These are phyloP conservation scores for Ochropleura leucogaster DNA, from an alignment of 2,888 invertebrate species.

Conservation along the genomic window DNA sequence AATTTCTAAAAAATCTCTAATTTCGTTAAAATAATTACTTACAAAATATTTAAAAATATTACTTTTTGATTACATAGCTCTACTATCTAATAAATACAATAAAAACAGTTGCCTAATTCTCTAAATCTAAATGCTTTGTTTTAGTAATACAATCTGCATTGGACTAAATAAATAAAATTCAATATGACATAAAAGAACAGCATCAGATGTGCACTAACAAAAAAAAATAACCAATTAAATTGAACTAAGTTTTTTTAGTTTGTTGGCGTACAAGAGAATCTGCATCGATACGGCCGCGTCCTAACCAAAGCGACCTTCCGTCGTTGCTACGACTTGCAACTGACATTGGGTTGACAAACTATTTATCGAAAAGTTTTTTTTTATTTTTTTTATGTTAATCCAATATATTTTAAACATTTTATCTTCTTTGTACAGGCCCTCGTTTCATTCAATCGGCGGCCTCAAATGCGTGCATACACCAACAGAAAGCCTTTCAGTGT, in stretches of 20 bases:
- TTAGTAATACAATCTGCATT: neutral
- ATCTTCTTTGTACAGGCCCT: no score
- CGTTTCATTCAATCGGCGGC: no score
- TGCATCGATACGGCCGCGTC: neutral
- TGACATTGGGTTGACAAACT: no score
- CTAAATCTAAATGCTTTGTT: neutral
- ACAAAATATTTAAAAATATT: neutral
- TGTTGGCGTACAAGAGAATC: neutral
- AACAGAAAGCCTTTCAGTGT: no score
- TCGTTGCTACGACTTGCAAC: no score
- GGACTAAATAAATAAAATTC: neutral
- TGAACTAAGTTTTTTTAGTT: neutral
- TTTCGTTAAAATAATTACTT: conserved; percentile 18
- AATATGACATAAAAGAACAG: neutral
- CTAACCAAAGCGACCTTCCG: neutral
- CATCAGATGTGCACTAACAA: neutral
- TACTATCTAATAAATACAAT: no score
- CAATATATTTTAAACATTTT: no score
- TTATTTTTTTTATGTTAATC: no score
- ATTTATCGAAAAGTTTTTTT: no score
- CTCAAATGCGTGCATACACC: no score
- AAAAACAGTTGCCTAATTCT: no score
- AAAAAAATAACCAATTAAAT: neutral
- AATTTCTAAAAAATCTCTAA: conserved; percentile 22
- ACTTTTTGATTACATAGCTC: no score